Percentiles rank a stretch among this genome's conserved stretches.
phyloP scores from a whole-genome alignment of 1,140 invertebrate species.

The Drosophila willistoni region DNA sequence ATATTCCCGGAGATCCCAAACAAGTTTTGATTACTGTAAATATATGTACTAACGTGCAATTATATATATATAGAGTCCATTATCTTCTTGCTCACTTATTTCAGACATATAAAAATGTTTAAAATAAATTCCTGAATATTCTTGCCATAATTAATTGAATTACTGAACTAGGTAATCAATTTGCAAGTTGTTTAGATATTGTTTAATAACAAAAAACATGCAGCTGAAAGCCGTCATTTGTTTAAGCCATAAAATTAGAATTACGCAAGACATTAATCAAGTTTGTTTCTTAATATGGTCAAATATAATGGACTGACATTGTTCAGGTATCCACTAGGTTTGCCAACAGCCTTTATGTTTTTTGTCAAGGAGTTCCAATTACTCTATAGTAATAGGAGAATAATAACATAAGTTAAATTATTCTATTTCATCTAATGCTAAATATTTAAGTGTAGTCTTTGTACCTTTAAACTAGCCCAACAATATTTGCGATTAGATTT shows the following conservation, averaged over 20 bases:
- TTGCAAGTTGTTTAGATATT: not conserved
- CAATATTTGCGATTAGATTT: no score
- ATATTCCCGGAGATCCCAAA: constrained; percentile 6
- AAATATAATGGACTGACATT: not conserved
- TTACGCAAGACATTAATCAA: constrained; percentile 6
- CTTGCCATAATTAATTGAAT: not conserved
- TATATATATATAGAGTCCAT: not conserved
- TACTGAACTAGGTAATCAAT: constrained; percentile 8
- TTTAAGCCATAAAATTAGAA: not conserved
- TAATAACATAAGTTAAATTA: no score
- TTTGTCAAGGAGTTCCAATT: no score
- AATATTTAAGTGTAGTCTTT: no score
- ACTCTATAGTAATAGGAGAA: no score
- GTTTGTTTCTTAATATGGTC: not conserved
- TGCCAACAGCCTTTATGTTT: no score
- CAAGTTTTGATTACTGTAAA: constrained; percentile 11
- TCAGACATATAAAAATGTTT: not conserved
- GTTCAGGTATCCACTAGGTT: not conserved
- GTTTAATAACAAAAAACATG: not conserved
- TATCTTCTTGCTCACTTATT: not conserved
- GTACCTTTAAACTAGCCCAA: no score
- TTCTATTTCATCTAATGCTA: no score
- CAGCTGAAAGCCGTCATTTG: not conserved
- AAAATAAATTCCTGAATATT: not conserved
- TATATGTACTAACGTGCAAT: not conserved